These are phyloP conservation scores for Gallirallus australis DNA, from an alignment of 2,797 vertebrate genomes.

Conservation along the genomic window DNA sequence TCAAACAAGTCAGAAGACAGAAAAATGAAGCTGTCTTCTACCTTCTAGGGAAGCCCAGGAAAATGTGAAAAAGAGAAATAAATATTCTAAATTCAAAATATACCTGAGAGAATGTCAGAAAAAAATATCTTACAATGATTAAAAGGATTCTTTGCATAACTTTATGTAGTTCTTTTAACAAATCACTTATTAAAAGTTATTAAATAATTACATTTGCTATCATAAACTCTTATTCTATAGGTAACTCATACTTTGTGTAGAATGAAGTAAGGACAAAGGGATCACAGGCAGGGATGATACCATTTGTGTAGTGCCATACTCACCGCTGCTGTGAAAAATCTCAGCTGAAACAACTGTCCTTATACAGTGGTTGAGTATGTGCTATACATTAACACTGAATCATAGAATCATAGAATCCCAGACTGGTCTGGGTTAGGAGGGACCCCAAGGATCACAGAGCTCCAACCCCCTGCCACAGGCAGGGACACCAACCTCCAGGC, in stretches of 20 bases:
- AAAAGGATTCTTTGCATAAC: background rate
- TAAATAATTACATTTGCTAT: background rate
- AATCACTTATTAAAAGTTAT: background rate
- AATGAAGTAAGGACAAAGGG: background rate
- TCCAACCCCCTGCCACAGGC: no score
- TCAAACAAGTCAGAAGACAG: background rate
- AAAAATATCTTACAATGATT: background rate
- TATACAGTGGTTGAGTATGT: background rate
- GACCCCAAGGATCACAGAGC: no score
- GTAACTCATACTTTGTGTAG: background rate
- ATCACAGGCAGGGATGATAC: background rate
- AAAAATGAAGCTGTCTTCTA: background rate
- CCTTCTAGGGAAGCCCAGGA: background rate
- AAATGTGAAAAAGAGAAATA: background rate
- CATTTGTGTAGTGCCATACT: background rate
- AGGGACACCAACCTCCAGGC: no score
- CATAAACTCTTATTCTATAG: background rate
- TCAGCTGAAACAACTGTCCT: background rate
- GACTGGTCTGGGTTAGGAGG: no score
- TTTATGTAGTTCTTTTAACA: background rate
- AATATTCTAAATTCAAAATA: conserved; percentile 1
- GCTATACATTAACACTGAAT: background rate
- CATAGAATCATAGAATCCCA: no score
- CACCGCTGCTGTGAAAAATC: background rate
- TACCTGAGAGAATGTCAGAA: background rate